Base-by-base conservation (phyloP, 1,140 invertebrate genomes). In the Brachionus manjavacas region DNA sequence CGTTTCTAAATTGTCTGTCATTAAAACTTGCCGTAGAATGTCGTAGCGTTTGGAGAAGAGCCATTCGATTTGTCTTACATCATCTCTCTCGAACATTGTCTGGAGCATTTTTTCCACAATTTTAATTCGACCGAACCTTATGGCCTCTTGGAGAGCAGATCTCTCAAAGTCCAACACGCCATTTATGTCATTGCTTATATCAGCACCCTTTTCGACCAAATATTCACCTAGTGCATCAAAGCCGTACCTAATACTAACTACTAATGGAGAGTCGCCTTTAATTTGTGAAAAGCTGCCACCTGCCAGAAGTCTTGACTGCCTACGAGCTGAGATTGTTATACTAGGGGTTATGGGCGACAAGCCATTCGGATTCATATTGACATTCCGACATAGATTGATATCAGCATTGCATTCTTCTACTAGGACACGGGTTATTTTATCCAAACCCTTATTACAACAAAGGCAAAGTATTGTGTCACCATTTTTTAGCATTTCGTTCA, bases 71-170 rank as follows among this genome's bases (percentile, higher is more conserved):
- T 23, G 28, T 39, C 12, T 68, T 35, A 68, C n/a, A 35, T 66
- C 55, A n/a, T 83, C 80, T 68, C 35, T 68, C 41, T 83, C 55
- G 68, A 66, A 66, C n/a, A 68, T 68, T 0, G 39, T 68, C 11
- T 49, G 14, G 2, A 43, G 16, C 35, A 83, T 83, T 83, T 83
- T 83, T 52, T 83, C 60, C 3, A 72, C 43, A n/a, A 72, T 41
- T 52, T 68, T 66, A 7, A 25, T 9, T 39, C 80, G 9, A 72
- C 49, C 25, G n/a, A 83, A 41, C 9, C 80, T 23, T 20, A 83
- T 83, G 4, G 60, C 80, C 12, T 83, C 80, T 83, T 83, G 80
- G 4, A 83, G 31, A 46, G 80, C 60, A 9, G 80, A 83, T 12
- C 49, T 41, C 49, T 83, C 80, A 70, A 83, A 83, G 25, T 83